Conservation (phyloP, 2,797 vertebrate species). For the Xenentodon cancila region DNA sequence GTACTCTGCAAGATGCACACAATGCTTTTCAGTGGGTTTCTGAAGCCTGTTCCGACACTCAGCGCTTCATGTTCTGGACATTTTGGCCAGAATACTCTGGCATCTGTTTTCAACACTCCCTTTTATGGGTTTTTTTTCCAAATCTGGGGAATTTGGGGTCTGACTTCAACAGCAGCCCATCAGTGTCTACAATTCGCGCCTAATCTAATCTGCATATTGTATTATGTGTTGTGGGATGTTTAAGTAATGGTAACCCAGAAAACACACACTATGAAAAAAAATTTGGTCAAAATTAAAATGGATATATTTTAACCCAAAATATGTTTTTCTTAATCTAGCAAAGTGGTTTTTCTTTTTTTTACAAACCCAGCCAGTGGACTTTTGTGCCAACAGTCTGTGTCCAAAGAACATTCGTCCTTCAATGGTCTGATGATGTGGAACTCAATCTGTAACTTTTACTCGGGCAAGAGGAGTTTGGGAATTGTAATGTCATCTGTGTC, state of each 20-base stretch:
- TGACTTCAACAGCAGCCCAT: not conserved
- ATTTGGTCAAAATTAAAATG: not conserved
- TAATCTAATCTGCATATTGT: too few species aligned
- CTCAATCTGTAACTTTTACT: not conserved
- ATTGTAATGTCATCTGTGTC: too few species aligned
- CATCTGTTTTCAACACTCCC: not conserved
- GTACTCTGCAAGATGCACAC: constrained; percentile 14
- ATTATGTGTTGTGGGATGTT: not conserved
- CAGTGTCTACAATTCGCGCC: not conserved
- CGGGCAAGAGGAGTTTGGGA: too few species aligned
- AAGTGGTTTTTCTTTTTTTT: not conserved
- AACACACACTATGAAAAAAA: not conserved
- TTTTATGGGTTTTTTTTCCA: not conserved
- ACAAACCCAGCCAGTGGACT: not conserved
- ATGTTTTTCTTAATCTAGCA: not conserved
- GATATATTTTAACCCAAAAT: not conserved
- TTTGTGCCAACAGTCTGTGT: not conserved
- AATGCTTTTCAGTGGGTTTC: constrained; percentile 11
- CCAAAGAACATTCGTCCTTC: not conserved
- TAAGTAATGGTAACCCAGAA: not conserved
- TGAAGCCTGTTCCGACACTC: not conserved
- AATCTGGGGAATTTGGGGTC: not conserved
- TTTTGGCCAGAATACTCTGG: not conserved
- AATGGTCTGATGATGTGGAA: not conserved
- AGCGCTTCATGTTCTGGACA: not conserved